These are phyloP conservation scores for Pachyramphus minor DNA, from an alignment of 2,113 vertebrate species.

Conservation along the genomic window DNA sequence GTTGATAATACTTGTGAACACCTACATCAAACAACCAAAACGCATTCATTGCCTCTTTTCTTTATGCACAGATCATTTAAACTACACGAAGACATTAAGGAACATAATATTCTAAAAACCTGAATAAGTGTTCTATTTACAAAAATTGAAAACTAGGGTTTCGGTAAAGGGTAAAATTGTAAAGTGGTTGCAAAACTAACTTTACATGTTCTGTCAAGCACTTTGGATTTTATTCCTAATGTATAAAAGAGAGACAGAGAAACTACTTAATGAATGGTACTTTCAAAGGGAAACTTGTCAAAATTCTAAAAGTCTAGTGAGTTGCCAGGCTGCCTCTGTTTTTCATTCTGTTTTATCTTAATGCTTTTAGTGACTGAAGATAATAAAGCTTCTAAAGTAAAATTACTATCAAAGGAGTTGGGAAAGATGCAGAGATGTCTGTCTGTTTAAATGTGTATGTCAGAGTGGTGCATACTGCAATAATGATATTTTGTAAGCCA, in stretches of 20 bases:
- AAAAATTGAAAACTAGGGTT: constrained; percentile 27
- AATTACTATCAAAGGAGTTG: background rate
- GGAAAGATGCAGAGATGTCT: background rate
- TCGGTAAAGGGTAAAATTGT: background rate
- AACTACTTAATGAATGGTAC: background rate
- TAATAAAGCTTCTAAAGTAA: background rate
- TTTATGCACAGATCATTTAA: background rate
- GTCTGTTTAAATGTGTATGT: background rate
- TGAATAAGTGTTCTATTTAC: constrained; percentile 37
- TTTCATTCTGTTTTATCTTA: constrained; percentile 5
- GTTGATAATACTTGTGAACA: background rate
- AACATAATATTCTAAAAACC: constrained; percentile 24
- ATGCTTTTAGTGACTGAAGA: background rate
- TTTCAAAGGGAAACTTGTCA: background rate
- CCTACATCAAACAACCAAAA: background rate
- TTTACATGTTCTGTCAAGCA: constrained; percentile 10
- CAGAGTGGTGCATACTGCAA: background rate
- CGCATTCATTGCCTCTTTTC: background rate
- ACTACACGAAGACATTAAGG: background rate
- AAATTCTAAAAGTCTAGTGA: background rate
- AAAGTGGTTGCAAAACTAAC: background rate
- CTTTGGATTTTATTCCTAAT: background rate
- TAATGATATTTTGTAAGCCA: background rate
- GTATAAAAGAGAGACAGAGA: background rate
- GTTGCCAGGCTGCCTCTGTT: background rate